phyloP scores from a whole-genome alignment of 2,113 vertebrate genomes.

The Condylura cristata region DNA sequence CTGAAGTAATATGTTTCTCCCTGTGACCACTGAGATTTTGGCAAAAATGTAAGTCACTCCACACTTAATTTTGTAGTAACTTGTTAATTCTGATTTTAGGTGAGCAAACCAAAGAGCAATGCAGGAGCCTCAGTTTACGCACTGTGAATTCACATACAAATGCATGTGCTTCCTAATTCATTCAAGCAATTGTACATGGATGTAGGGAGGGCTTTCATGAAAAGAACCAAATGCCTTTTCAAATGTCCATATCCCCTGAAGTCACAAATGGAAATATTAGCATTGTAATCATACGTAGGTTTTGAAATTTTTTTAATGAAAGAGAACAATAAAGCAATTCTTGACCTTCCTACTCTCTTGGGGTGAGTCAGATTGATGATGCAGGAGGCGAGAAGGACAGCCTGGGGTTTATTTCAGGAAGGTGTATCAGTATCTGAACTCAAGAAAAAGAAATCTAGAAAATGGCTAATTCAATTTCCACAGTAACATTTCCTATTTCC shows the following conservation, averaged over 20 bases:
- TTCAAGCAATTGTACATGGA: background rate
- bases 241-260: background rate
- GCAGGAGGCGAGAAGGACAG: background rate
- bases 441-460: background rate
- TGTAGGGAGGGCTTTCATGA: background rate
- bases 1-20: constrained; percentile 29
- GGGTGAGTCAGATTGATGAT: background rate
- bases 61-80: background rate
- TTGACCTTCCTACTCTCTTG: background rate
- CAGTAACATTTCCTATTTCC: background rate
- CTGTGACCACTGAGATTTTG: background rate
- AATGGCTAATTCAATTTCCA: background rate
- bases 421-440: background rate
- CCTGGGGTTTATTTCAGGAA: background rate
- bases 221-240: background rate
- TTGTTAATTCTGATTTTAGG: constrained; percentile 20
- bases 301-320: background rate
- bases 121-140: background rate
- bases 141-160: background rate
- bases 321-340: background rate
- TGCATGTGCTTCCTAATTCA: background rate
- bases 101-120: background rate
- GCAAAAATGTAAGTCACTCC: background rate
- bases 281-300: background rate
- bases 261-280: constrained; percentile 7